Base-by-base conservation (phyloP, 2,888 invertebrate genomes). In the Macaria liturata region DNA sequence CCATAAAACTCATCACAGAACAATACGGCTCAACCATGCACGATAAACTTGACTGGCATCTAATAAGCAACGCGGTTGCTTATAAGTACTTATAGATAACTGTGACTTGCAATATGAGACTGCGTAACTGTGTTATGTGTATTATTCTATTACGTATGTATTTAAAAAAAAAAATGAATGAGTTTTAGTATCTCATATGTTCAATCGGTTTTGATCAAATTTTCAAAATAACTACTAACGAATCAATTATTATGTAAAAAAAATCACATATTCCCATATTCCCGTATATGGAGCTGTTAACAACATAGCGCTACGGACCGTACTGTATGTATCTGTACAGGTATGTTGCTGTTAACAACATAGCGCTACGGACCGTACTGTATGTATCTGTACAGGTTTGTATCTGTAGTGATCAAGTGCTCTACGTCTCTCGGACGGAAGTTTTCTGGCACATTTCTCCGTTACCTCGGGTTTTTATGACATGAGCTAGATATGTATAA, bases 401-500 rank as follows among this genome's bases (percentile, higher is more conserved):
- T 52, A 44, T 31, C 39, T 37, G 42, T 60, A 60, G 48, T 50
- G 62, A 67, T 63, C 65, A 53, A 59, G 45, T 55, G 53, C 49
- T 57, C 60, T 61, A 61, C 51, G 61, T 62, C 49, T 56, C 49
- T 48, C 50, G 47, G 49, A 65, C 52, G 58, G 52, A 59, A 61
- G 54, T 65, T 63, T 66, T 50, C 56, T 59, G 62, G 63, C 59
- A 61, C 52, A 49, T 59, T 50, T 62, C 59, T 34, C 49, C 54
- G 47, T 48, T 58, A 62, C 54, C 59, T 54, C 40, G 44, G 49
- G 48, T 46, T 58, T 61, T 61, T 64, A 66, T 53, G 61, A 49
- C 57, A 32, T 46, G 40, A 61, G 56, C 64, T 62, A 67, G 64
- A 68, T 61, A 64, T 62, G 57, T 61, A 64, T 62, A 55, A 62